A percentile compares a stretch with the other conserved stretches of the same genome.
These are phyloP conservation scores for Ferrisia virgata DNA, from an alignment of 2,888 invertebrate genomes.

Conservation along the genomic window DNA sequence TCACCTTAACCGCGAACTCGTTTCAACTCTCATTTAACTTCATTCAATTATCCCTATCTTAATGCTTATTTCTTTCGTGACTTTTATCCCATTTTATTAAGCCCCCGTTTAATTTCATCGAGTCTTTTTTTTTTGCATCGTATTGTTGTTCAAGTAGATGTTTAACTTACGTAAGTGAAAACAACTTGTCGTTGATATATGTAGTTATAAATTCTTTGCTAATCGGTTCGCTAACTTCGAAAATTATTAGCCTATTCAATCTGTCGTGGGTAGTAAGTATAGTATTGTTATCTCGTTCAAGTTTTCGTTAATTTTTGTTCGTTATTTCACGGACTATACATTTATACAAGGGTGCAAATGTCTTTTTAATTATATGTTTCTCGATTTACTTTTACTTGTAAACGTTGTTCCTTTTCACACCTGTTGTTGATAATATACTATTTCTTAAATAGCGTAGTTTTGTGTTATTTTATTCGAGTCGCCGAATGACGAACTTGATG, in stretches of 20 bases:
- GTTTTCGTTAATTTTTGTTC: not conserved
- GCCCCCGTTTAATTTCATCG: not conserved
- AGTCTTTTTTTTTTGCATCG: not conserved
- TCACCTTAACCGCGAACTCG: slow-evolving; percentile 26
- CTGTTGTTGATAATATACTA: not conserved
- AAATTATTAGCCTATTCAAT: not conserved
- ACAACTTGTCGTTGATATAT: not conserved
- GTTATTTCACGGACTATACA: not conserved
- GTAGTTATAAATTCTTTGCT: not conserved
- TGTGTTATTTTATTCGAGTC: not conserved
- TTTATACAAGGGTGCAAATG: not conserved
- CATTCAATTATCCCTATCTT: slow-evolving; percentile 23
- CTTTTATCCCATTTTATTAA: not conserved
- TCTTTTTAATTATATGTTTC: not conserved
- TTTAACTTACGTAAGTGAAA: not conserved
- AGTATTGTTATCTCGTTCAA: not conserved
- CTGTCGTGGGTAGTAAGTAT: not conserved
- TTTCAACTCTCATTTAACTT: slow-evolving; percentile 28
- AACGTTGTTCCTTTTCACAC: not conserved
- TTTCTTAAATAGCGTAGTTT: not conserved
- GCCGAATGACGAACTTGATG: too few relatives aligned
- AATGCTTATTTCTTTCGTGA: not conserved
- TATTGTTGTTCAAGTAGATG: not conserved
- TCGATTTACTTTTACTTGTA: not conserved
- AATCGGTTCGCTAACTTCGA: not conserved